These are phyloP conservation scores for Ypsolopha sequella DNA, from an alignment of 2,888 invertebrate genomes.

Conservation along the genomic window DNA sequence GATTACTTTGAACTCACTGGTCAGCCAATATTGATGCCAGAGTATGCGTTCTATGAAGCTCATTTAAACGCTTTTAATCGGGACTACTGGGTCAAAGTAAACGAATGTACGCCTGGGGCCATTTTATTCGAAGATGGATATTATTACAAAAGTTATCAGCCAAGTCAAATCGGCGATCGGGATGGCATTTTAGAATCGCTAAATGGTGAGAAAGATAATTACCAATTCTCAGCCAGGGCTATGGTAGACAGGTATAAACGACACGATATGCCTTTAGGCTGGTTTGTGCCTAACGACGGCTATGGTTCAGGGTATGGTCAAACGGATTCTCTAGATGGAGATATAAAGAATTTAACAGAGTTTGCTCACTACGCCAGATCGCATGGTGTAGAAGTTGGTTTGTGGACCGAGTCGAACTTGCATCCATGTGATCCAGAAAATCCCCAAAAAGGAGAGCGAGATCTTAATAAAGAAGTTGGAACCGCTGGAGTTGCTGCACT, in stretches of 20 bases:
- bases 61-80: slow-evolving; percentile 59
- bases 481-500: slow-evolving; percentile 46
- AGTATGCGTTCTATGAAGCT: slow-evolving; percentile 54
- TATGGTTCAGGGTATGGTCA: slow-evolving; percentile 61
- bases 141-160: slow-evolving; percentile 50
- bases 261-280: slow-evolving; percentile 53
- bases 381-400: slow-evolving; percentile 47
- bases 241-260: slow-evolving; percentile 55
- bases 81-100: slow-evolving; percentile 56
- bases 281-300: slow-evolving; percentile 61
- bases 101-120: slow-evolving; percentile 25
- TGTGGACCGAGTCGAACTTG: slow-evolving; percentile 58
- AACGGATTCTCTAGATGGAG: slow-evolving; percentile 47
- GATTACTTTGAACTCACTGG: slow-evolving; percentile 60
- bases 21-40: slow-evolving; percentile 47
- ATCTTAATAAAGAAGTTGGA: slow-evolving; percentile 45
- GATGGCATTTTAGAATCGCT: slow-evolving; percentile 51
- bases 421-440: slow-evolving; percentile 42
- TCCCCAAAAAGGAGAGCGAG: slow-evolving; percentile 57
- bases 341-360: slow-evolving; percentile 45
- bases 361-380: slow-evolving; percentile 41
- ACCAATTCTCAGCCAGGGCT: slow-evolving; percentile 58
- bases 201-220: slow-evolving; percentile 56
- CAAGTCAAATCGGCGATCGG: slow-evolving; percentile 36
- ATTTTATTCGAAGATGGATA: slow-evolving; percentile 51